Base-by-base conservation (phyloP, 2,888 invertebrate genomes). In the Endomychus coccineus region DNA sequence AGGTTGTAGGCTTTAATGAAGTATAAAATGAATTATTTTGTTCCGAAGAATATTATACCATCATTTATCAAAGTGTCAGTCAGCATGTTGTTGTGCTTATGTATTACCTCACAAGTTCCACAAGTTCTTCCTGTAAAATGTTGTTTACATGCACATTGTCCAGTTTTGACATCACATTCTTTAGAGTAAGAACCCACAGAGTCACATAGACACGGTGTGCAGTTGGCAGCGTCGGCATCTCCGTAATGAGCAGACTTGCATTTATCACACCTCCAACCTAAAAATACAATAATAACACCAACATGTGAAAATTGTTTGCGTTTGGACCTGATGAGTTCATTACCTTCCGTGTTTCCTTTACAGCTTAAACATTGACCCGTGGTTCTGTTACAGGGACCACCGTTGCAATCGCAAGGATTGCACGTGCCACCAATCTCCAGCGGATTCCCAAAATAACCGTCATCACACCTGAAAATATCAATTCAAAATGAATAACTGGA, bases 311-410 rank as follows among this genome's bases (percentile, higher is more conserved):
- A 33, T 25, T 7, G 16, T 16, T 27, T n/a, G 3, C 12, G 10
- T 14, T 29, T 28, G 10, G 31, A 28, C 23, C 13, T 51, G n/a
- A n/a, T n/a, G n/a, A n/a, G n/a, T n/a, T n/a, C n/a, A n/a, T n/a
- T n/a, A 65, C 66, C 83, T 53, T 74, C 74, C 1, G 83, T 84
- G 55, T 83, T 80, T 28, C 80, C 78, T 34, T 71, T 78, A 58
- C 96, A 96, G 24, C 81, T 79, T 36, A 88, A 74, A 64, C 97
- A 97, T 46, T 77, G 77, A 1, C 97, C 97, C 0, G 85, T 84
- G 48, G 73, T 66, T 23, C 78, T 73, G 64, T 95, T 86, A 67
- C 97, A 90, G 1, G 83, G 82, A 2, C 84, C 86, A 1, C 87
- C 90, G 33, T 80, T 83, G 62, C 97, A 98, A 21, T 77, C 74